These are phyloP conservation scores for Chrysocyon brachyurus DNA, from an alignment of 2,797 vertebrate species.

Conservation along the genomic window DNA sequence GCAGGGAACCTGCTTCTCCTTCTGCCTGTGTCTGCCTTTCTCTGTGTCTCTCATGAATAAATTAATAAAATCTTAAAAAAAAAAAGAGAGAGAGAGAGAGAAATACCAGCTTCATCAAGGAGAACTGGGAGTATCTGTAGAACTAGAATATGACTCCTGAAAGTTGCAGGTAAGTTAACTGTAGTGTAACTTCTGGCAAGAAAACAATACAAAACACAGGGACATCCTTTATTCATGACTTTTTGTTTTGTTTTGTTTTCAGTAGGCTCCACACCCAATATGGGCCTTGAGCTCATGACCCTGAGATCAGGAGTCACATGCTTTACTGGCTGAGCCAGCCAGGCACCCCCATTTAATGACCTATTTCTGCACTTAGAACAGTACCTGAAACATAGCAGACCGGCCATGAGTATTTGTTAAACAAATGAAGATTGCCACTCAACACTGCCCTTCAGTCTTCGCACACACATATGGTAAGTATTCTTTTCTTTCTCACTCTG, in stretches of 20 bases:
- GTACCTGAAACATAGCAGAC: background rate
- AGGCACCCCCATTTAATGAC: background rate
- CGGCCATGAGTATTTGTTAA: background rate
- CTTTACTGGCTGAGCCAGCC: background rate
- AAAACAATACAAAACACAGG: slow-evolving; percentile 11
- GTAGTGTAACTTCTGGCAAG: background rate
- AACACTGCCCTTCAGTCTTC: background rate
- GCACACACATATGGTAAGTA: background rate
- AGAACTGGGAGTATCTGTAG: background rate
- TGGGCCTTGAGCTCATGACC: background rate
- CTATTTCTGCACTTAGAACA: background rate
- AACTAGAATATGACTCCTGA: background rate
- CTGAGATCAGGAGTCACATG: background rate
- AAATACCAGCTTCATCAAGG: background rate
- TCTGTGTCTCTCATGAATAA: no score
- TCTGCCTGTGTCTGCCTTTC: no score
- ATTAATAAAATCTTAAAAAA: no score
- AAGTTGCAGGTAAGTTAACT: slow-evolving; percentile 13
- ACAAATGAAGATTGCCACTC: background rate
- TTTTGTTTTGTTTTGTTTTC: background rate
- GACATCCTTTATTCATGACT: background rate
- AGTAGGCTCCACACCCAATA: background rate
- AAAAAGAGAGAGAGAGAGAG: no score
- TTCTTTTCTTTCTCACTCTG: background rate
- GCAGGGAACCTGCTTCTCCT: no score